Evolutionary conservation across 2,797 vertebrate species (phyloP), one percentile per base, ranked within the genome.

Genomic region (Ctenochaetus hawaiiensis): DNA sequence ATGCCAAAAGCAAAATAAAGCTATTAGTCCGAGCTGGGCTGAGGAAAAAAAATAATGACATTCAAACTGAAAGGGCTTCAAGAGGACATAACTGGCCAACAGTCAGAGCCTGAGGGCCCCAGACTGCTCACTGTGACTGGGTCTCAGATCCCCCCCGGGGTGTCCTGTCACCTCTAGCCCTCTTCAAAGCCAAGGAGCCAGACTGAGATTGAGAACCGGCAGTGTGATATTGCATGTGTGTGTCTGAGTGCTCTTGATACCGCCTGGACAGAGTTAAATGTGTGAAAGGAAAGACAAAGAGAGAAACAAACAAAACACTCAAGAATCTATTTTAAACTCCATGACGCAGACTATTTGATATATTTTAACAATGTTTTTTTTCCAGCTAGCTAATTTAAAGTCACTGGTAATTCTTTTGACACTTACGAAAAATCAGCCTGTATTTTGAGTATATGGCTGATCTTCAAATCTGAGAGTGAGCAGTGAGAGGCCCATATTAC

Each of bases 61-160:
- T 83, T 86, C 58, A 77, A 53, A 82, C 34, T 78, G 53, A 84
- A 67, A 72, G 45, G 44, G 68, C 57, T 78, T 60, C 68, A 81
- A 82, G 81, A 80, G 37, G 80, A 77, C 77, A 82, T 64, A 62
- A 80, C 75, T 82, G 80, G 78, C 70, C 44, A 72, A 56, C 1
- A 43, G 80, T 92, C 80, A 89, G 87, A 91, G 78, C 23, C 54
- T 52, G 1, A 20, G 1, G 52, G 60, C 60, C 57, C 26, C 65
- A 56, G 77, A 66, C 75, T 57, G 78, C 81, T 83, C 68, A 44
- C 63, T 77, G 71, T 67, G 70, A 45, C 82, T 34, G 66, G 79
- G 69, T 49, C 67, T 88, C 61, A 76, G 67, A 81, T 84, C 87
- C 81, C 83, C 64, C 60, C 70, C 10, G 75, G 77, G 82, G 76